phyloP scores from a whole-genome alignment of 2,113 vertebrate genomes.

The Neomonachus schauinslandi region DNA sequence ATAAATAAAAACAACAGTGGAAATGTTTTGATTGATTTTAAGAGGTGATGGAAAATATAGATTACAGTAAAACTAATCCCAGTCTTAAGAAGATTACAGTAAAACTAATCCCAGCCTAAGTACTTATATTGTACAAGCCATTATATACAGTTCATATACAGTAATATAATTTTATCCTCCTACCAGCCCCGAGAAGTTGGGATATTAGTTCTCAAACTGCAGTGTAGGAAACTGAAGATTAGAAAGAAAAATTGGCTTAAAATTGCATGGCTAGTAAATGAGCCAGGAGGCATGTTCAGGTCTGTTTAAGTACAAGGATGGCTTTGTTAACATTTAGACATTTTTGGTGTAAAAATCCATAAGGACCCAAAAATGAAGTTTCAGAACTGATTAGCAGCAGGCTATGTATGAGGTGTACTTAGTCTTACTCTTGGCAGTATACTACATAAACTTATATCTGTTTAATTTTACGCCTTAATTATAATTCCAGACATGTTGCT shows the following conservation, averaged over 20 bases:
- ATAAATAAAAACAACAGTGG: conserved; percentile 1
- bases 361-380: not conserved
- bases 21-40: conserved; percentile 19
- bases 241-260: not conserved
- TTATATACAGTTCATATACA: not conserved
- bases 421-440: not conserved
- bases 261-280: not conserved
- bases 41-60: not conserved
- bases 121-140: not conserved
- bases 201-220: not conserved
- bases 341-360: not conserved
- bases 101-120: not conserved
- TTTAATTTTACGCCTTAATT: not conserved
- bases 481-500: not conserved
- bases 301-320: not conserved
- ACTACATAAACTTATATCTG: not conserved
- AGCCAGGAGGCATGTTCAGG: not conserved
- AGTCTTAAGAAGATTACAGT: not conserved
- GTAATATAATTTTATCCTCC: not conserved
- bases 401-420: not conserved
- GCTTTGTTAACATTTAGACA: not conserved
- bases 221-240: not conserved
- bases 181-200: not conserved
- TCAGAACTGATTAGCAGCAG: not conserved
- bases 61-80: not conserved